Evolutionary conservation across 2,797 vertebrate genomes (phyloP).

Genomic region (Clarias pachynema): DNA sequence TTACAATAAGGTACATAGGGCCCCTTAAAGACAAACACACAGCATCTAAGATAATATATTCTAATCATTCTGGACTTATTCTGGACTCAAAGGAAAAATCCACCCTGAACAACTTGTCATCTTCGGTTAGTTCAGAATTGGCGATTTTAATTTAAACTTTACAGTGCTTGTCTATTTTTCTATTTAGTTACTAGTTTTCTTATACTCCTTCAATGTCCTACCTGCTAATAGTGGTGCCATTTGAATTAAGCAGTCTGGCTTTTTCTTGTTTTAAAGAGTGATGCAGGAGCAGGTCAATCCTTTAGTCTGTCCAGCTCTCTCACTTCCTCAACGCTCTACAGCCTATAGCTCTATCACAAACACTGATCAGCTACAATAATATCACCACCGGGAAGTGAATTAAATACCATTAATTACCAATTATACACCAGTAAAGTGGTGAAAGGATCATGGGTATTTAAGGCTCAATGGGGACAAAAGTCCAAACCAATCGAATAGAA

Average conservation of each 20-base stretch:
- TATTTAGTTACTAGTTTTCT: background rate
- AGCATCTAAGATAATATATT: background rate
- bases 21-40: slow-evolving; percentile 15
- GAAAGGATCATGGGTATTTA: no score
- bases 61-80: background rate
- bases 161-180: background rate
- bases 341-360: no score
- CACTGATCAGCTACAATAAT: no score
- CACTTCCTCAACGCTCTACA: background rate
- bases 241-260: background rate
- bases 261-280: background rate
- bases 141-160: background rate
- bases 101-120: background rate
- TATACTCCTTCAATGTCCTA: background rate
- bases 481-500: no score
- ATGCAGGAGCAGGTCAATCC: background rate
- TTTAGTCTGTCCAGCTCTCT: background rate
- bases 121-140: background rate
- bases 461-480: no score
- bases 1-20: slow-evolving; percentile 25
- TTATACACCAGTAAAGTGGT: no score
- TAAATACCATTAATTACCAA: no score
- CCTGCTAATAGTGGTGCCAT: background rate
- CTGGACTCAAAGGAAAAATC: background rate
- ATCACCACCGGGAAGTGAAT: no score